phyloP scores from a whole-genome alignment of 1,140 invertebrate species.

The silkworm (Bombyx mori) region ASM3026992v2 NC_085117.1:20078501-20079000 shows the following conservation, averaged over 20 bases:
- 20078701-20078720: too few relatives aligned
- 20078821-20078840: constrained; percentile 78
- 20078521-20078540: constrained; percentile 41
- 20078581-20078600: constrained; percentile 78
- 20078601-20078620: constrained; percentile 22
- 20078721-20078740: constrained; percentile 9
- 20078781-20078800: constrained; percentile 20
- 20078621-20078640: constrained; percentile 49
- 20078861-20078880: constrained; percentile 96
- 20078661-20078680: too few relatives aligned
- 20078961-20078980: constrained; percentile 90
- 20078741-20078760: too few relatives aligned
- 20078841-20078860: constrained; percentile 97
- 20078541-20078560: constrained; percentile 73
- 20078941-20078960: constrained; percentile 96
- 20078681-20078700: too few relatives aligned
- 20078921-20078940: constrained; percentile 88
- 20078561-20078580: constrained; percentile 81
- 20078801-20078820: constrained; percentile 83
- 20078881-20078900: constrained; percentile 82
- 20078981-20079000: constrained; percentile 65
- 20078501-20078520: constrained; percentile 25
- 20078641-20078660: background rate
- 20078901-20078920: constrained; percentile 86
- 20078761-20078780: background rate